phyloP scores from a whole-genome alignment of 2,113 vertebrate species.

The Daphoenositta chrysoptera region DNA sequence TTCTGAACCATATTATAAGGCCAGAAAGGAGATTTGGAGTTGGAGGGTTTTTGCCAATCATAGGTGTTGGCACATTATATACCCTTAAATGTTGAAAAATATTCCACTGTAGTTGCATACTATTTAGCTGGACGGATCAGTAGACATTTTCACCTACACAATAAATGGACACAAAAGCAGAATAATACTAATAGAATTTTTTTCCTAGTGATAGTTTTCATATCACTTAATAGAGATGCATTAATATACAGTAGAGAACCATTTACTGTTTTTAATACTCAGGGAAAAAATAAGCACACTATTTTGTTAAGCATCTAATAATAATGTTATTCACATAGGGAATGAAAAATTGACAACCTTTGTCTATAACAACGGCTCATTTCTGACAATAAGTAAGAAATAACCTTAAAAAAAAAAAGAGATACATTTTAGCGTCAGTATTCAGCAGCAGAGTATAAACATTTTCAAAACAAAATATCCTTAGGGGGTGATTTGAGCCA shows the following conservation, averaged over 20 bases:
- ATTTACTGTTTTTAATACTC: neutral
- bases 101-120: neutral
- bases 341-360: neutral
- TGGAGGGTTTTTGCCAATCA: fast-evolving
- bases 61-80: neutral
- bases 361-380: neutral
- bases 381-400: neutral
- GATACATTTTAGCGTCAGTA: neutral
- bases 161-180: neutral
- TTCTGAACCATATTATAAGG: neutral
- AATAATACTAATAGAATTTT: neutral
- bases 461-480: neutral
- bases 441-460: neutral
- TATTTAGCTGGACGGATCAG: neutral
- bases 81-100: neutral
- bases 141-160: neutral
- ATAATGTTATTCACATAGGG: neutral
- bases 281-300: neutral
- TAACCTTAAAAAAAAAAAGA: neutral
- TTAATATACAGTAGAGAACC: neutral
- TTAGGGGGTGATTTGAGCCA: neutral
- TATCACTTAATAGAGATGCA: neutral
- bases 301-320: neutral
- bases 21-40: neutral
- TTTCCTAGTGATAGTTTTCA: neutral